A percentile compares a stretch with the other conserved stretches of the same genome.
phyloP scores from a whole-genome alignment of 64 coral and sea anemone species.

The Pachyseris speciosa region DNA sequence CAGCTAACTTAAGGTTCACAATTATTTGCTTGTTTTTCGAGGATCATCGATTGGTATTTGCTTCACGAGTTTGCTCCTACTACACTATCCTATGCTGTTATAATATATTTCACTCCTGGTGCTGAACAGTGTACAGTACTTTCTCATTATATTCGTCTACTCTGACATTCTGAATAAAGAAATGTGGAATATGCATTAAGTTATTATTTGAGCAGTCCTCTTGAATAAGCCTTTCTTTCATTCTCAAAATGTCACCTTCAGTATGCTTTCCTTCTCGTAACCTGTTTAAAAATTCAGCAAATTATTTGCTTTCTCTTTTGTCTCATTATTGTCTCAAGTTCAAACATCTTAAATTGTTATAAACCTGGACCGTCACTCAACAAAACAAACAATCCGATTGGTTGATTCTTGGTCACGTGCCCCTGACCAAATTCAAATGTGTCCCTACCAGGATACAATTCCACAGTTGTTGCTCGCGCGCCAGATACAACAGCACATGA shows the following conservation, averaged over 20 bases:
- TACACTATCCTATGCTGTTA: constrained; percentile 64
- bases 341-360: constrained; percentile 37
- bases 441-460: no score
- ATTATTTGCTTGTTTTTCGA: constrained; percentile 35
- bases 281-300: constrained; percentile 13
- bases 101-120: constrained; percentile 45
- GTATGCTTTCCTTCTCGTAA: neutral
- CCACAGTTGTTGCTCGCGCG: no score
- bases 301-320: constrained; percentile 23
- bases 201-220: neutral
- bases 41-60: constrained; percentile 40
- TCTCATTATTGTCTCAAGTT: constrained; percentile 11
- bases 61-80: constrained; percentile 43
- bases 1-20: constrained; percentile 6
- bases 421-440: no score
- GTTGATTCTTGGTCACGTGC: no score
- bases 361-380: no score
- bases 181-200: constrained; percentile 8
- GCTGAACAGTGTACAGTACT: constrained; percentile 33
- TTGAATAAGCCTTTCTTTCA: neutral
- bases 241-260: neutral
- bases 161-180: constrained; percentile 50
- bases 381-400: no score
- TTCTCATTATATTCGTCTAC: constrained; percentile 58
- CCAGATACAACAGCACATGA: no score